Evolutionary conservation across 2,888 invertebrate genomes (phyloP), one percentile per base, ranked within the genome.

Genomic region (Teleogryllus oceanicus): DNA sequence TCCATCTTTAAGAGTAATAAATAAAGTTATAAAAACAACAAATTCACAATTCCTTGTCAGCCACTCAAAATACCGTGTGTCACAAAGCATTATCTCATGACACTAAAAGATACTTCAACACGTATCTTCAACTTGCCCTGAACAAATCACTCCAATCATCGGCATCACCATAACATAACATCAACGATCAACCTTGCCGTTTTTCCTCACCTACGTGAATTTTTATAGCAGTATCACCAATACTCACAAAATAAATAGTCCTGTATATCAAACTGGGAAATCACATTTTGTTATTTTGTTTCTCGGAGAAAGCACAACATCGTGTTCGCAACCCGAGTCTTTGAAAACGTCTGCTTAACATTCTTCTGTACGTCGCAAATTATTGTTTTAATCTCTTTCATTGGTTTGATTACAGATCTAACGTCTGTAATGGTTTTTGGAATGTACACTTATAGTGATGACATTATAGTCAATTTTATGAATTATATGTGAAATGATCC

Each of bases 1-100:
- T 82, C 82, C 82, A 82, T 82, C 74, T 49, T 81, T 74, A 78
- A 49, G 20, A 49, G n/a, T 62, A n/a, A 62, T 18, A 62, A n/a
- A 62, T n/a, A n/a, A 62, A 62, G 10, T 8, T 37, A 37, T 37
- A 37, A 13, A n/a, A 62, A 62, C 62, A 11, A 4, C 62, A 62
- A 62, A 37, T 37, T 16, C 13, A 62, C 13, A 62, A 62, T 62
- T 18, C 11, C n/a, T 62, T 62, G 16, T 62, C 62, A 18, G 13
- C 62, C 62, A 62, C 13, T 18, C 62, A 62, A 18, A 62, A 37
- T 37, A 37, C 37, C 8, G 37, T 62, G n/a, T n/a, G n/a, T n/a
- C 62, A n/a, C 62, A 18, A 13, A 62, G n/a, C 62, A 62, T 62
- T n/a, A 62, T 62, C 62, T 62, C 62, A 62, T 62, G 62, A 62